Conservation (phyloP, 2,113 vertebrate genomes). For the Pollimyrus isidori region DNA sequence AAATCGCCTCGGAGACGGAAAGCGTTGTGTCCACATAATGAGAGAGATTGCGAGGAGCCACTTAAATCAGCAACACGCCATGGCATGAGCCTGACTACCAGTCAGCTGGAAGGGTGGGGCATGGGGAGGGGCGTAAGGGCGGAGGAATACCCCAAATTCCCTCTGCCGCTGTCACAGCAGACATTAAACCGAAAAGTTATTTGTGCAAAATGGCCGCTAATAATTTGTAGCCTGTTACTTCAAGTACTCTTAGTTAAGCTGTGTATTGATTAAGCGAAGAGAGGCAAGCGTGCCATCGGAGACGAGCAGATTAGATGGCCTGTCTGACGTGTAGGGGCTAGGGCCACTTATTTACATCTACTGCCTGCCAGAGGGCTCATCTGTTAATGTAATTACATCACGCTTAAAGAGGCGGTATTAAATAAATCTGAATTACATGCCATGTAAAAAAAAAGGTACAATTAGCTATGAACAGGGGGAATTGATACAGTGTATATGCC, state of each 20-base stretch:
- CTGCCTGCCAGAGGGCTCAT: background rate
- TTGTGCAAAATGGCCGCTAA: conserved; percentile 48
- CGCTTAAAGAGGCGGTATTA: background rate
- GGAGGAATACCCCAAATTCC: conserved; percentile 22
- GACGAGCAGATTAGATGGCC: conserved; percentile 8
- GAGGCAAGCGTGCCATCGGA: conserved; percentile 5
- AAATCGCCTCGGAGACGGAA: background rate
- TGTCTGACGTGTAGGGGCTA: background rate
- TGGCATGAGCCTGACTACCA: conserved; percentile 39
- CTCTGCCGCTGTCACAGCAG: conserved; percentile 32
- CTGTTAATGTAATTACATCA: background rate
- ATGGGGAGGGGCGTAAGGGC: background rate
- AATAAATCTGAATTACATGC: background rate
- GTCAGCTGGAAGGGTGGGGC: conserved; percentile 36
- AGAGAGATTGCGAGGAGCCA: background rate
- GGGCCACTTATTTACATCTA: conserved; percentile 3
- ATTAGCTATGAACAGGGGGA: background rate
- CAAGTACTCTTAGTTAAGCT: conserved; percentile 32
- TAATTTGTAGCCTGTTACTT: conserved; percentile 39
- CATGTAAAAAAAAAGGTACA: background rate
- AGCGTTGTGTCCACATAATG: background rate
- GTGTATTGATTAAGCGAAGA: conserved; percentile 44
- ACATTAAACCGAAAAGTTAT: conserved; percentile 44
- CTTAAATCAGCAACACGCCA: background rate
- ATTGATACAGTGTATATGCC: background rate